phyloP scores from a whole-genome alignment of 1,140 invertebrate genomes.

The Euura saliciscinereae region DNA sequence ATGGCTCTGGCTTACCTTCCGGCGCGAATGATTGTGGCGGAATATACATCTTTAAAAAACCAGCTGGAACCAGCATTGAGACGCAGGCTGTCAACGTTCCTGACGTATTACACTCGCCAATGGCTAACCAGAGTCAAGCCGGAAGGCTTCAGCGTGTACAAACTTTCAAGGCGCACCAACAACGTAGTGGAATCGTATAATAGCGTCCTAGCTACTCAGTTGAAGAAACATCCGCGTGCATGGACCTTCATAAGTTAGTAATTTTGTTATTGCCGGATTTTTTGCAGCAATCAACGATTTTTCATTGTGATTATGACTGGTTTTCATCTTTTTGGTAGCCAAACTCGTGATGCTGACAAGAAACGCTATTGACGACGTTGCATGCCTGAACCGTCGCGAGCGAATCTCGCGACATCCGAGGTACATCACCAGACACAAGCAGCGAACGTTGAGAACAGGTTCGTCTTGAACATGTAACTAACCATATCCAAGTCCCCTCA shows the following conservation, averaged over 20 bases:
- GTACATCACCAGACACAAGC: no score
- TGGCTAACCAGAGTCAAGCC: conserved; percentile 11
- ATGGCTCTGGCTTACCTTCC: conserved; percentile 16
- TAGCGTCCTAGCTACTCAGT: not conserved
- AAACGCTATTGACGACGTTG: no score
- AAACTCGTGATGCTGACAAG: conserved; percentile 9
- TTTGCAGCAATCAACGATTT: not conserved
- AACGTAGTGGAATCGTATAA: conserved; percentile 4
- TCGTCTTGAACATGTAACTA: no score
- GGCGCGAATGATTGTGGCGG: not conserved
- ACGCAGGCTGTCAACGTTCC: not conserved
- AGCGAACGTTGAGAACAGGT: no score
- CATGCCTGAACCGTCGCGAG: no score
- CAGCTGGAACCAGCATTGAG: not conserved
- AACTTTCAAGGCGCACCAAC: conserved; percentile 11
- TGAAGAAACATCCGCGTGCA: conserved; percentile 9
- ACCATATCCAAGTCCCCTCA: no score
- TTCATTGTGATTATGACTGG: not conserved
- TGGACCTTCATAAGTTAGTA: conserved; percentile 15
- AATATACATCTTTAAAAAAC: not conserved
- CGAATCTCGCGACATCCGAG: no score
- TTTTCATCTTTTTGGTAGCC: not conserved
- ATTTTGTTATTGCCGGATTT: not conserved
- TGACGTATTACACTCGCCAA: conserved; percentile 12
- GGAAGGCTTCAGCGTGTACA: conserved; percentile 3